phyloP scores from a whole-genome alignment of 1,140 invertebrate genomes.

The Drosophila guanche region DNA sequence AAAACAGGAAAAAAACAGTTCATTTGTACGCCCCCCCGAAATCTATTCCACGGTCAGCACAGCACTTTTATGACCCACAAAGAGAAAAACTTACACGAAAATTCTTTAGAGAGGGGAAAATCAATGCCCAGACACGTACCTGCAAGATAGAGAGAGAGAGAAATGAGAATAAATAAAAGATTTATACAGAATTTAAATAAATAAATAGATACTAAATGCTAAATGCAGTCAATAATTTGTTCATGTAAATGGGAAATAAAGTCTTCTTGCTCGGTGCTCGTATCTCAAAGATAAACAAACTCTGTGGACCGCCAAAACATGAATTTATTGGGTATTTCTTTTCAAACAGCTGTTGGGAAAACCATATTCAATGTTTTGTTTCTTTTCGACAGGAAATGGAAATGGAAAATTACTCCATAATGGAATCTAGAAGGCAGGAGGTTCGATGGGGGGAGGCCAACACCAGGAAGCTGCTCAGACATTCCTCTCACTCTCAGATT shows the following conservation, averaged over 20 bases:
- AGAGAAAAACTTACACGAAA: conserved; percentile 46
- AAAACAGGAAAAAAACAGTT: conserved; percentile 5
- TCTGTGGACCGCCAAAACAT: conserved; percentile 28
- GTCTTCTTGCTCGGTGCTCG: background rate
- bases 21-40: conserved; percentile 20
- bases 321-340: conserved; percentile 41
- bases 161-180: conserved; percentile 8
- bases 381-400: conserved; percentile 25
- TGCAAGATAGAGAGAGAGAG: conserved; percentile 31
- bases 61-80: conserved; percentile 35
- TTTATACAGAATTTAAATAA: conserved; percentile 22
- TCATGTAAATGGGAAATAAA: conserved; percentile 29
- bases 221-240: conserved; percentile 32
- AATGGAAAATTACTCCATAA: conserved; percentile 19
- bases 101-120: conserved; percentile 27
- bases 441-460: no score
- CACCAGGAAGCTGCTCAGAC: conserved; percentile 13
- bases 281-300: conserved; percentile 34
- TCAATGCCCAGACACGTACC: conserved; percentile 50
- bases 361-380: conserved; percentile 31
- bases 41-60: conserved; percentile 38
- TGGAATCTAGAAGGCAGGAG: no score
- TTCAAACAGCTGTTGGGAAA: conserved; percentile 44
- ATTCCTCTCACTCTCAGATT: background rate
- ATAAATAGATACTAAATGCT: conserved; percentile 18